A percentile compares a stretch with the other conserved stretches of the same genome.
These are phyloP conservation scores for Diorhabda carinulata DNA, from an alignment of 1,140 invertebrate species.

Conservation along the genomic window DNA sequence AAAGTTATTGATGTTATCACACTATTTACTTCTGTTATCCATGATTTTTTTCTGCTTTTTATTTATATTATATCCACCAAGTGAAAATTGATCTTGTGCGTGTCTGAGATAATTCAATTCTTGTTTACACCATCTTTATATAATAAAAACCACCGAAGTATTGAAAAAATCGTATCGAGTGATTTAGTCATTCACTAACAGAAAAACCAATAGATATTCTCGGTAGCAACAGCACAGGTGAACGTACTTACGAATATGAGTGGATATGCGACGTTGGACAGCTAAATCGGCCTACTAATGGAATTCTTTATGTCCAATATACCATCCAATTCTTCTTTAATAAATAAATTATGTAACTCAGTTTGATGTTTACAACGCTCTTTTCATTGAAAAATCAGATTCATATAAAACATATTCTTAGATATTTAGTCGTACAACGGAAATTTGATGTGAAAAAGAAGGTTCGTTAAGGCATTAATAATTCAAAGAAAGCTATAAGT, in stretches of 20 bases:
- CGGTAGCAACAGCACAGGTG: not conserved
- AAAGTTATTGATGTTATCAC: too few species aligned
- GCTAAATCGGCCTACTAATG: conserved; percentile 1
- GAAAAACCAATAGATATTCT: not conserved
- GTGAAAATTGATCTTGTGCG: too few species aligned
- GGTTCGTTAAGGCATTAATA: too few species aligned
- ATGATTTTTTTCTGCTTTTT: too few species aligned
- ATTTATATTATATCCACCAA: too few species aligned
- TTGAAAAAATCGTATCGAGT: not conserved
- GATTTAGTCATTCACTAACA: not conserved
- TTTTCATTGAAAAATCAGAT: not conserved
- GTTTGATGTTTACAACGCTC: not conserved
- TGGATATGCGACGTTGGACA: conserved; percentile 1
- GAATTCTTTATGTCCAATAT: conserved; percentile 1
- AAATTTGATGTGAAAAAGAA: too few species aligned
- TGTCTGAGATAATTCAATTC: too few species aligned
- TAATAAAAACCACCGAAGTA: too few species aligned
- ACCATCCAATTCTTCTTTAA: not conserved
- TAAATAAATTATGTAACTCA: not conserved
- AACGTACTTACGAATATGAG: conserved; percentile 2
- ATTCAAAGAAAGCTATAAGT: too few species aligned
- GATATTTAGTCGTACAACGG: too few species aligned
- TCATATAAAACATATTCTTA: not conserved
- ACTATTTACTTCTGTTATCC: too few species aligned
- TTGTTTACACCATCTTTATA: too few species aligned